A percentile compares a stretch with the other conserved stretches of the same genome.
These are phyloP conservation scores for Drosophila neocordata DNA, from an alignment of 1,140 invertebrate species.

Conservation along the genomic window DNA sequence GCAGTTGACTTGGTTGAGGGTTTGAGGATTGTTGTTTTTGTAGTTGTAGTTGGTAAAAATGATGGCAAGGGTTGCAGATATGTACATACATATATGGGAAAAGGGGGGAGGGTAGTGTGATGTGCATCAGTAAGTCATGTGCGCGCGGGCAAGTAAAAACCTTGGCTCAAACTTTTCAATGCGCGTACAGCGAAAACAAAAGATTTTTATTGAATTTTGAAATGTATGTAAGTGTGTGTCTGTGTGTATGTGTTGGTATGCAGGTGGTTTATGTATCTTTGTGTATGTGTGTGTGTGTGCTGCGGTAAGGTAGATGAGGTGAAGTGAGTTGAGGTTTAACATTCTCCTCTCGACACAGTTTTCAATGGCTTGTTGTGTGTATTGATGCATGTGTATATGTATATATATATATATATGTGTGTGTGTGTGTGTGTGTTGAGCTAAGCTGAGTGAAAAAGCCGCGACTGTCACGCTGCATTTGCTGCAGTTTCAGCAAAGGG, in stretches of 20 bases:
- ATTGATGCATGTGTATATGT: neutral
- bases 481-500: slow-evolving; percentile 20
- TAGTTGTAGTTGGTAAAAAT: neutral
- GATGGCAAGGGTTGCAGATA: neutral
- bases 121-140: slow-evolving; percentile 59
- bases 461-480: slow-evolving; percentile 74
- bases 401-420: neutral
- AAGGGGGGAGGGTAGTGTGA: neutral
- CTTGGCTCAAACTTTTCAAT: slow-evolving; percentile 78
- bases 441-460: slow-evolving; percentile 64
- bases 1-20: slow-evolving; percentile 26
- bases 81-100: neutral
- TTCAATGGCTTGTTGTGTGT: slow-evolving; percentile 33
- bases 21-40: neutral
- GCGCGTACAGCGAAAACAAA: slow-evolving; percentile 65
- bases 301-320: slow-evolving; percentile 44
- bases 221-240: slow-evolving; percentile 22
- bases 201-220: slow-evolving; percentile 80
- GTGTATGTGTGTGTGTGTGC: slow-evolving; percentile 15
- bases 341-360: slow-evolving; percentile 34
- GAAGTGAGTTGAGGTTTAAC: too few species aligned
- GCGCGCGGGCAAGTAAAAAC: slow-evolving; percentile 55
- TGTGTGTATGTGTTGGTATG: slow-evolving; percentile 8
- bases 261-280: neutral
- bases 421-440: slow-evolving; percentile 1